Conservation (phyloP, 1,140 invertebrate species). For the Drosophila parvula region DNA sequence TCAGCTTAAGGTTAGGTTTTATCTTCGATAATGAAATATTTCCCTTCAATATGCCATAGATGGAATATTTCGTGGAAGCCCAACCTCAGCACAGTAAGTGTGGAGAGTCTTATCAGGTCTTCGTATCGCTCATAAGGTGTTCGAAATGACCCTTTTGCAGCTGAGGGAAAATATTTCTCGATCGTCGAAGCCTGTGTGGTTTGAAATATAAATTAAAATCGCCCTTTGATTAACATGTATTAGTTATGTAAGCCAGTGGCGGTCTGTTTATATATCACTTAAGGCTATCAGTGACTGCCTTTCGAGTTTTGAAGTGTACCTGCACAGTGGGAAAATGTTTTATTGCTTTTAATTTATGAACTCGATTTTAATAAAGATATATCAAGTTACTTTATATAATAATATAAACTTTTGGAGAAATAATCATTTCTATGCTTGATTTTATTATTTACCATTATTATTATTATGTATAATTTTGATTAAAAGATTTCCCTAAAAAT, state of each 20-base stretch:
- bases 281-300: slow-evolving; percentile 12
- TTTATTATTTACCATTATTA: neutral
- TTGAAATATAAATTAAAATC: slow-evolving; percentile 54
- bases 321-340: slow-evolving; percentile 4
- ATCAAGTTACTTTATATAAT: neutral
- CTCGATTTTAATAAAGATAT: neutral
- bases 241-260: slow-evolving; percentile 75
- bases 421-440: neutral
- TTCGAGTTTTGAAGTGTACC: slow-evolving; percentile 24
- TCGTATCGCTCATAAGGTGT: slow-evolving; percentile 44
- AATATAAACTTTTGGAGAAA: neutral
- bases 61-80: slow-evolving; percentile 27
- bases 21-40: slow-evolving; percentile 32
- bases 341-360: neutral
- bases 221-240: slow-evolving; percentile 70
- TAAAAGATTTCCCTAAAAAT: no score
- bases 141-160: slow-evolving; percentile 38
- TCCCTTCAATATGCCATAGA: neutral
- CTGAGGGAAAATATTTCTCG: slow-evolving; percentile 20
- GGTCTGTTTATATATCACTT: slow-evolving; percentile 37
- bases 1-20: slow-evolving; percentile 4
- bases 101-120: slow-evolving; percentile 26
- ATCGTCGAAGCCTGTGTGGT: slow-evolving; percentile 26
- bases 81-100: slow-evolving; percentile 26
- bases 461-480: neutral